A percentile compares a stretch with the other conserved stretches of the same genome.
These are phyloP conservation scores for Oligia fasciuncula DNA, from an alignment of 2,888 invertebrate genomes.

Conservation along the genomic window DNA sequence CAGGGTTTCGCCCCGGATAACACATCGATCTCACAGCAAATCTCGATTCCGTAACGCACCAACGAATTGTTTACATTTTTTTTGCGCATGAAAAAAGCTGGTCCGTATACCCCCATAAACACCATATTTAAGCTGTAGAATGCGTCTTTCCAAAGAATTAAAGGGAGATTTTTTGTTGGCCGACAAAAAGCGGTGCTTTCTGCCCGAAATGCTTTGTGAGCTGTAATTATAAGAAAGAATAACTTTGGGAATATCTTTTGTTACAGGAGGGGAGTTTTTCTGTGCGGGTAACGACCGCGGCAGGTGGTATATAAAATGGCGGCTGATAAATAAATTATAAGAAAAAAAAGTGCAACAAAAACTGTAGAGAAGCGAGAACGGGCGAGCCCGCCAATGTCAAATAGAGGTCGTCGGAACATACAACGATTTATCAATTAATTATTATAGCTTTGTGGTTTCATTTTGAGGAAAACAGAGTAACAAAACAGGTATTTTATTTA, in stretches of 20 bases:
- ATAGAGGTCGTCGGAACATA: constrained; percentile 81
- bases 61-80: constrained; percentile 88
- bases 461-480: constrained; percentile 53
- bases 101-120: constrained; percentile 72
- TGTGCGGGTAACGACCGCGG: constrained; percentile 87
- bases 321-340: constrained; percentile 82
- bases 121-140: constrained; percentile 76
- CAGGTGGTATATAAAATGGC: constrained; percentile 88
- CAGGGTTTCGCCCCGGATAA: constrained; percentile 51
- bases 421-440: constrained; percentile 49
- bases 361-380: constrained; percentile 75
- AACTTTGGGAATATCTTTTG: constrained; percentile 88
- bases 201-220: constrained; percentile 84
- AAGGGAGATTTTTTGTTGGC: constrained; percentile 81
- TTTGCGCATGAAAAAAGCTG: constrained; percentile 77
- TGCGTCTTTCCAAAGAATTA: constrained; percentile 80
- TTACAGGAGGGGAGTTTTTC: constrained; percentile 86
- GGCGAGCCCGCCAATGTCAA: constrained; percentile 82
- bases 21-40: constrained; percentile 68
- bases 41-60: constrained; percentile 60
- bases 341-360: constrained; percentile 85
- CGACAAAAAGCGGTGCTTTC: constrained; percentile 81
- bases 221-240: constrained; percentile 88
- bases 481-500: constrained; percentile 26
- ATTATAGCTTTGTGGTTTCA: constrained; percentile 27